phyloP scores from a whole-genome alignment of 2,113 vertebrate species.

The Otus sunia region DNA sequence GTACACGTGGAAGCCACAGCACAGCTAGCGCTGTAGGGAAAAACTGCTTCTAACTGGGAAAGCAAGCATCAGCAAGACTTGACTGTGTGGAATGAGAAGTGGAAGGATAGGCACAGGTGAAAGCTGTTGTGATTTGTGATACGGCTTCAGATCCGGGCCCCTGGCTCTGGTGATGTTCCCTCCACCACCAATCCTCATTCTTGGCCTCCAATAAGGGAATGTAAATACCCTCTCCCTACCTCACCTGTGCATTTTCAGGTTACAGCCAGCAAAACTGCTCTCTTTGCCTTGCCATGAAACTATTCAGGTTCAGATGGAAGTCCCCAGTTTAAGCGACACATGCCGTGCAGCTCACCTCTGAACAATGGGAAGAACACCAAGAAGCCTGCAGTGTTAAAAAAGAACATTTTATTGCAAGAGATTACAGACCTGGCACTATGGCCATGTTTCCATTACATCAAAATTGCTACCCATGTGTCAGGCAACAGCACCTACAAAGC shows the following conservation, averaged over 20 bases:
- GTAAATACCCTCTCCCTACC: not conserved
- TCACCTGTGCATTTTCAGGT: not conserved
- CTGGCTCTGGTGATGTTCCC: not conserved
- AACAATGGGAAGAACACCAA: not conserved
- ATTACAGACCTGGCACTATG: conserved; percentile 44
- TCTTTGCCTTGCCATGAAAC: not conserved
- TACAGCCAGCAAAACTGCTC: not conserved
- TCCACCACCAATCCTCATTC: not conserved
- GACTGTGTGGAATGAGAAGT: accelerated
- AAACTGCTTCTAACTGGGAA: not conserved
- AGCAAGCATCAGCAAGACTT: not conserved
- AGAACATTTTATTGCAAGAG: conserved; percentile 63
- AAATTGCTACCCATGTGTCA: conserved; percentile 41
- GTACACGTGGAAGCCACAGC: accelerated
- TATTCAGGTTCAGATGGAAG: no score
- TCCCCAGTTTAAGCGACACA: accelerated
- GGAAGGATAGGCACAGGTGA: accelerated
- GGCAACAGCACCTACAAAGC: conserved; percentile 58
- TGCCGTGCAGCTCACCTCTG: accelerated
- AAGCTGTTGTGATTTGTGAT: not conserved
- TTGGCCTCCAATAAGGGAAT: not conserved
- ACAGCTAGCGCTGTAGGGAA: not conserved
- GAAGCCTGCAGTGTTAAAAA: conserved; percentile 44
- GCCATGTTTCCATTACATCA: conserved; percentile 52
- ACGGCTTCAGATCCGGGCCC: not conserved